phyloP scores from a whole-genome alignment of 2,888 invertebrate genomes.

The Platycheirus rosarum region DNA sequence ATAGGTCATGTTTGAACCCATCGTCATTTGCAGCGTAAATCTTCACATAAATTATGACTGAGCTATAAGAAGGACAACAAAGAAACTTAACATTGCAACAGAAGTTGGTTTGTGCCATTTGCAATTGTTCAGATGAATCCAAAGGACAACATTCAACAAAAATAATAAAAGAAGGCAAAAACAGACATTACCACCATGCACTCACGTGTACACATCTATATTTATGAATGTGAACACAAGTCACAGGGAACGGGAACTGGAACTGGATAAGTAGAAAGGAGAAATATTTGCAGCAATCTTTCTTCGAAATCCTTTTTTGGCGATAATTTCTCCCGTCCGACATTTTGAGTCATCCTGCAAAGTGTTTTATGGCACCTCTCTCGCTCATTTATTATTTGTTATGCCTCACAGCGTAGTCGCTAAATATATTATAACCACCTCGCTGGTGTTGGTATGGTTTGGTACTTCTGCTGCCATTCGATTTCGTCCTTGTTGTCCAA shows the following conservation, averaged over 20 bases:
- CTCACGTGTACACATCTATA: constrained; percentile 12
- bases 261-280: constrained; percentile 24
- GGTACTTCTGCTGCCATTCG: constrained; percentile 24
- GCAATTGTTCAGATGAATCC: constrained; percentile 55
- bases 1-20: constrained; percentile 26
- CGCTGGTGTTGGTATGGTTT: constrained; percentile 18
- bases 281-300: constrained; percentile 74
- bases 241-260: not conserved
- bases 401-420: constrained; percentile 73
- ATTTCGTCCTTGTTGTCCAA: constrained; percentile 21
- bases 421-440: constrained; percentile 74
- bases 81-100: constrained; percentile 57
- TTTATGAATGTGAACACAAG: not conserved
- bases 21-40: constrained; percentile 58
- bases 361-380: constrained; percentile 75
- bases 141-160: constrained; percentile 38
- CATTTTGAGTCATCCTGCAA: constrained; percentile 74
- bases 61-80: constrained; percentile 57
- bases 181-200: constrained; percentile 10
- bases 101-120: constrained; percentile 26
- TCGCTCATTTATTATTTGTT: constrained; percentile 75
- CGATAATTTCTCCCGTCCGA: constrained; percentile 74
- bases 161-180: constrained; percentile 11
- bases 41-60: constrained; percentile 66
- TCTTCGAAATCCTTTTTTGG: constrained; percentile 74